Evolutionary conservation across 1,140 invertebrate genomes (phyloP), one percentile per base, ranked within the genome.

Genomic region (Armadillidium nasatum): DNA sequence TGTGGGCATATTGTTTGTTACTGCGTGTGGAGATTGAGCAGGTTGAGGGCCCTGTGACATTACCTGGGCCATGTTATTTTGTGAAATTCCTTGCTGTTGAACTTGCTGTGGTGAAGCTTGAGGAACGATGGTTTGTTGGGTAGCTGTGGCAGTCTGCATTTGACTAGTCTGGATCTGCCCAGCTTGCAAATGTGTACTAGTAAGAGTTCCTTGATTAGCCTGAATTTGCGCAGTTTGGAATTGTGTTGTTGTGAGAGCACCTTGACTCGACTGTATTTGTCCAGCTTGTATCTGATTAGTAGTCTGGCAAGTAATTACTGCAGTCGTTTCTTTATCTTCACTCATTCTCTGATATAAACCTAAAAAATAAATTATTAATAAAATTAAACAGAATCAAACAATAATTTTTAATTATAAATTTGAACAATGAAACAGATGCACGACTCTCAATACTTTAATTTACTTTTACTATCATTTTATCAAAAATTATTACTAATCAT

Each of bases 341-440:
- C 50, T 60, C 50, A 60, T 60, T 19, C 50, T 60, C 50, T 60
- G 19, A 60, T 19, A 60, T 19, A 60, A 60, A 60, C 50, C 50
- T 60, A 60, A 60, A 60, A 2, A 60, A 60, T 3, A 3, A 15
- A 60, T 2, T 60, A 19, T 60, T 60, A 60, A 60, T 3, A 19
- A 13, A 60, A 60, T 1, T 60, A 60, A 15, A 19, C 19, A 60
- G 33, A 33, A 6, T 33, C 33, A 1, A 33, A 33, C 33, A 33
- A 33, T 33, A 33, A 33, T 33, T 33, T 33, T 33, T 3, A 33
- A 33, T 33, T 33, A 33, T 33, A 33, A 33, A 33, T 33, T 33
- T 33, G 33, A 33, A 33, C 33, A 33, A 3, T 33, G 33, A 33
- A 33, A 6, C 33, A 33, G 6, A 33, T 33, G 33, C 33, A 33